Evolutionary conservation across 2,888 invertebrate species (phyloP), one percentile per base, ranked within the genome.

Genomic region (Oscheius myriophilus): DNA sequence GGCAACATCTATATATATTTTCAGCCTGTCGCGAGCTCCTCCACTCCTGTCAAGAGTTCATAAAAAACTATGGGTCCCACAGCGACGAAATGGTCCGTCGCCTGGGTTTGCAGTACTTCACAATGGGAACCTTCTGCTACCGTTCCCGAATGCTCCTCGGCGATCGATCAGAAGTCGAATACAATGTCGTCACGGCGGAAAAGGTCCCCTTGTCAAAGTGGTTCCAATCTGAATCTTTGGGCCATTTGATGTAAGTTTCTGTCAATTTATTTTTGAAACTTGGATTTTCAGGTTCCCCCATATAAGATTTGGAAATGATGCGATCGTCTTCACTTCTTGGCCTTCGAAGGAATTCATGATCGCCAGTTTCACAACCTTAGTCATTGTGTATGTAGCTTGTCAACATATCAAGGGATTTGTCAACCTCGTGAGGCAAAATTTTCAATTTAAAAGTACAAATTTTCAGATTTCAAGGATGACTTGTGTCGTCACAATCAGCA

Each of bases 41-140:
- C 42, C 57, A 57, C n/a, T 18, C 42, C n/a, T 39, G 57, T 11
- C 41, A 41, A 1, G 41, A 16, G 7, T 6, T 41, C 41, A 9
- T 18, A 1, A n/a, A 18, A 21, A 12, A 39, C n/a, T 12, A 11
- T 6, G 41, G 23, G 18, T n/a, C 41, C 33, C 33, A 33, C 18
- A 16, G 23, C 12, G 41, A 41, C 4, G 26, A 26, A 2, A 33
- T 54, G 6, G 26, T 14, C 9, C 12, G 33, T 7, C n/a, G 18
- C n/a, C 54, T 54, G 16, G 54, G 54, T 2, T 11, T 54, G 26
- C 1, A 26, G 12, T 54, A 54, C 54, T 33, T 26, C 26, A n/a
- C 21, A 2, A 54, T 54, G 25, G 54, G 54, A 11, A 54, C n/a
- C 33, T 26, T 54, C 54, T 54, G 54, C 54, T 25, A 54, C 23